Conservation (phyloP, 2,113 vertebrate genomes). For the Phalacrocorax pelagicus region DNA sequence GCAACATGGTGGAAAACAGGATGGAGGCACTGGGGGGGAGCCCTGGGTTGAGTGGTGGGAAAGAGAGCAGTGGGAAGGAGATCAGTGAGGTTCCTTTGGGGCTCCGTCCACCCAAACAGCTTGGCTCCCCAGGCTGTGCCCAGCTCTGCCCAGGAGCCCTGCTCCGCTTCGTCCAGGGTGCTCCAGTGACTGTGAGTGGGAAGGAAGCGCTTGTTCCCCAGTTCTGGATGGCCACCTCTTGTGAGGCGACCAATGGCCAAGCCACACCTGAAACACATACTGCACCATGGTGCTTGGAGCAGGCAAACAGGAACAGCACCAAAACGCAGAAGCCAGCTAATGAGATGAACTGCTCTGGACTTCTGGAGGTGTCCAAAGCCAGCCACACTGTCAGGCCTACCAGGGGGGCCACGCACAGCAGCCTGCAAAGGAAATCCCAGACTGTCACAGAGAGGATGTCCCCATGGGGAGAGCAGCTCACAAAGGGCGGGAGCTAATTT, state of each 20-base stretch:
- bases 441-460: background rate
- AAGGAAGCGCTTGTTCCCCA: background rate
- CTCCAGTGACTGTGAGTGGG: background rate
- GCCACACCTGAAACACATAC: conserved; percentile 70
- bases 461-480: background rate
- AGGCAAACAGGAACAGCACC: conserved; percentile 79
- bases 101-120: background rate
- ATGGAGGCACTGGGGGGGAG: background rate
- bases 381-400: conserved; percentile 82
- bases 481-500: background rate
- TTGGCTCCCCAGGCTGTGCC: background rate
- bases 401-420: conserved; percentile 72
- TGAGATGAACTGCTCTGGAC: conserved; percentile 87
- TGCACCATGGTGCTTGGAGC: conserved; percentile 82
- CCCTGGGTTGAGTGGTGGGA: background rate
- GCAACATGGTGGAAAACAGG: background rate
- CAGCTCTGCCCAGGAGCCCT: background rate
- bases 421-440: conserved; percentile 71
- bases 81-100: background rate
- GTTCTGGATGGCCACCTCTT: background rate
- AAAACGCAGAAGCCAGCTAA: conserved; percentile 86
- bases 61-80: background rate
- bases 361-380: conserved; percentile 78
- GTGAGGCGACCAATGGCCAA: background rate
- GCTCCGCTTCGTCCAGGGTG: background rate